A percentile compares a stretch with the other conserved stretches of the same genome.
phyloP scores from a whole-genome alignment of 2,797 vertebrate species.

The Falco columbarius region DNA sequence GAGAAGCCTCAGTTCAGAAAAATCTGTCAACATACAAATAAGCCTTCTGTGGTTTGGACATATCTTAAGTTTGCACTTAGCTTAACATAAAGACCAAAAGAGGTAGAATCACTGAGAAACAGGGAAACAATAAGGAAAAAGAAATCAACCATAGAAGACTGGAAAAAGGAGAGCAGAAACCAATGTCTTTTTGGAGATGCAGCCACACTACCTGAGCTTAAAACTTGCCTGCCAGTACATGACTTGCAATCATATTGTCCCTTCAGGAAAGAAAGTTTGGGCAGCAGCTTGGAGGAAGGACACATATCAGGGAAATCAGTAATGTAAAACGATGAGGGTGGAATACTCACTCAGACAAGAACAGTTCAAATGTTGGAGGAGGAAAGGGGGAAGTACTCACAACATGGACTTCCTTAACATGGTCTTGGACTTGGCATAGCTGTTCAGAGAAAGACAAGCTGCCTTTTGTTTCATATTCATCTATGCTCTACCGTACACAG shows the following conservation, averaged over 20 bases:
- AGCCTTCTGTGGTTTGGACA: neutral
- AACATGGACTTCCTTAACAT: neutral
- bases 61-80: neutral
- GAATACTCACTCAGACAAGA: neutral
- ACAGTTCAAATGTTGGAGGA: neutral
- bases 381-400: neutral
- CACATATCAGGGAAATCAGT: neutral
- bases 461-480: neutral
- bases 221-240: neutral
- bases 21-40: neutral
- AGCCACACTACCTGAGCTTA: neutral
- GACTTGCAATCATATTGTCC: accelerated
- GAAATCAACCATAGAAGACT: neutral
- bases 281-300: neutral
- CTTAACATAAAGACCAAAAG: neutral
- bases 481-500: accelerated
- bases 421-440: neutral
- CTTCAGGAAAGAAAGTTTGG: neutral
- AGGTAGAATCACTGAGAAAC: neutral
- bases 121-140: neutral
- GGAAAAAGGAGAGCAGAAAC: neutral
- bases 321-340: neutral
- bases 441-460: neutral
- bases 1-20: neutral
- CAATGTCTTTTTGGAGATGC: neutral